Percentiles rank a stretch among this genome's conserved stretches.
These are phyloP conservation scores for Fragum sueziense DNA, from an alignment of 2,888 invertebrate genomes.

Conservation along the genomic window DNA sequence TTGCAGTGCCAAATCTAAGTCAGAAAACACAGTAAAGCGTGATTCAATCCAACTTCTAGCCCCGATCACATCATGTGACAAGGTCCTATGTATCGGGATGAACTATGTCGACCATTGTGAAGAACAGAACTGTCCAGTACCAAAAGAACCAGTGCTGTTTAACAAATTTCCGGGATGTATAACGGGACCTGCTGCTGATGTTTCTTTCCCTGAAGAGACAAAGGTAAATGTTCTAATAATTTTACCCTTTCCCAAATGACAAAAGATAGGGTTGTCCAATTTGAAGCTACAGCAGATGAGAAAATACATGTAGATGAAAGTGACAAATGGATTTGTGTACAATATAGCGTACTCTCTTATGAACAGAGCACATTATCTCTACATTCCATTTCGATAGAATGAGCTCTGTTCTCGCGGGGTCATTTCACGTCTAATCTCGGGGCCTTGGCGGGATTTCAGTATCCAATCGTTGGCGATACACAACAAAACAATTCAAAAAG, in stretches of 20 bases:
- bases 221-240: conserved; percentile 62
- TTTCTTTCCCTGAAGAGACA: conserved; percentile 71
- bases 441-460: too few species aligned
- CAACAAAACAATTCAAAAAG: too few species aligned
- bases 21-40: conserved; percentile 63
- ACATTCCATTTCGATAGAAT: too few species aligned
- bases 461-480: too few species aligned
- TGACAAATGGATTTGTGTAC: background rate
- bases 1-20: conserved; percentile 67
- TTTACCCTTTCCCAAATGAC: background rate
- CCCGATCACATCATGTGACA: conserved; percentile 91
- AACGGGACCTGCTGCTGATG: conserved; percentile 85
- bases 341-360: too few species aligned
- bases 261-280: background rate
- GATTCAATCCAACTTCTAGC: conserved; percentile 82
- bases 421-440: too few species aligned
- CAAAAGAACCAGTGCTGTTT: conserved; percentile 92
- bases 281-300: background rate
- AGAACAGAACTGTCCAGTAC: conserved; percentile 89
- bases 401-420: too few species aligned
- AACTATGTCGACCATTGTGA: conserved; percentile 94
- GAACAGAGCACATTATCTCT: too few species aligned
- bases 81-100: conserved; percentile 92
- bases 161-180: conserved; percentile 92
- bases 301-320: background rate